Evolutionary conservation across 2,797 vertebrate genomes (phyloP).

Genomic region (Acanthis flammea): DNA sequence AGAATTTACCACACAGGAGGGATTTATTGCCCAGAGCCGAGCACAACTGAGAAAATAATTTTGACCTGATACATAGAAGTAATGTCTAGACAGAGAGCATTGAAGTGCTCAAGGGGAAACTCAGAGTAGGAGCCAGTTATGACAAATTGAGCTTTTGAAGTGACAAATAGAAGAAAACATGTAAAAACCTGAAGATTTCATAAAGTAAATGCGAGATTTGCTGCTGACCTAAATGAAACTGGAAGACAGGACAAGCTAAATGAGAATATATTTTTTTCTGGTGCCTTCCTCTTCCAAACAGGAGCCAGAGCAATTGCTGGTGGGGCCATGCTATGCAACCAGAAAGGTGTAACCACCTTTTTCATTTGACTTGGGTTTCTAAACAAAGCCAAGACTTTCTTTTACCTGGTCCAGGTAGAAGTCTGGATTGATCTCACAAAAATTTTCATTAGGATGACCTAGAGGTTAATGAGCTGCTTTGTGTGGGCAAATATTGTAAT

Average conservation of each 20-base stretch:
- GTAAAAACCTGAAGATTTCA: not conserved
- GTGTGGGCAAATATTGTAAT: not conserved
- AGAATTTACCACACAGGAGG: not conserved
- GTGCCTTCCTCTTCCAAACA: not conserved
- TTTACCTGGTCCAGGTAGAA: not conserved
- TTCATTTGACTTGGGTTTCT: not conserved
- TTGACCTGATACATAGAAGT: not conserved
- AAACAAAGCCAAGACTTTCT: not conserved
- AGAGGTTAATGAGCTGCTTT: not conserved
- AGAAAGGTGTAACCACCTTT: not conserved
- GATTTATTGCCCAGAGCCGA: slow-evolving; percentile 17
- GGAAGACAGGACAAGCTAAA: not conserved
- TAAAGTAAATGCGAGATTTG: not conserved
- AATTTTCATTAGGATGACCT: not conserved
- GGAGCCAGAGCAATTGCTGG: not conserved
- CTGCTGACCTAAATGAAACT: not conserved
- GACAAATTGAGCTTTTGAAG: slow-evolving; percentile 57
- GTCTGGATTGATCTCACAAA: not conserved
- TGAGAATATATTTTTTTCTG: not conserved
- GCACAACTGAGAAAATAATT: slow-evolving; percentile 13
- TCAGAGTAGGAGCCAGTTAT: slow-evolving; percentile 13
- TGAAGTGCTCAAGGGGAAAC: slow-evolving; percentile 48
- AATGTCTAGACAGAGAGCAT: slow-evolving; percentile 50
- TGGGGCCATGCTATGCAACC: not conserved
- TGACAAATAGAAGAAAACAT: slow-evolving; percentile 36